A percentile compares a stretch with the other conserved stretches of the same genome.
Conservation (phyloP, 2,113 vertebrate genomes). For the Gymnarchus niloticus region DNA sequence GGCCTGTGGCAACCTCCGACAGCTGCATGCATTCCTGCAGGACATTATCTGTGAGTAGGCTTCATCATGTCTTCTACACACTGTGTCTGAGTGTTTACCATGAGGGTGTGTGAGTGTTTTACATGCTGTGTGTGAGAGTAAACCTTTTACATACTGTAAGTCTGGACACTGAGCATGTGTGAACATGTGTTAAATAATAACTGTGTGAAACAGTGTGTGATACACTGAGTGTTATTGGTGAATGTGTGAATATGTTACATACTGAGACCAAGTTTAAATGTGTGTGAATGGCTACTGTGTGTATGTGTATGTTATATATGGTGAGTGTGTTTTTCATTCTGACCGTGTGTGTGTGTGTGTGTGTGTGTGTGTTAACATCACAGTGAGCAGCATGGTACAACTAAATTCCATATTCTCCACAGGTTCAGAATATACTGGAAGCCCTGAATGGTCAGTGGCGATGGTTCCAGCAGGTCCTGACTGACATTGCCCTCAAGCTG, state of each 20-base stretch:
- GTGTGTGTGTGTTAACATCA: conserved; percentile 7
- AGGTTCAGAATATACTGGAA: conserved; percentile 69
- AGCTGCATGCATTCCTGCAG: conserved; percentile 58
- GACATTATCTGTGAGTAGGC: conserved; percentile 53
- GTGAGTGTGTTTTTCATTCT: background rate
- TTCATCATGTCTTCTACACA: background rate
- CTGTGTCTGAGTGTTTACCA: background rate
- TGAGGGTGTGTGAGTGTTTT: background rate
- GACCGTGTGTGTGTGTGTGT: conserved; percentile 15
- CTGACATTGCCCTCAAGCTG: conserved; percentile 68
- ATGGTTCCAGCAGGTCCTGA: conserved; percentile 69
- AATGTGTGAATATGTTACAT: background rate
- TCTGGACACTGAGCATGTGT: background rate
- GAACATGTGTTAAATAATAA: background rate
- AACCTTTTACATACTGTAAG: background rate
- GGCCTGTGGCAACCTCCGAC: conserved; percentile 56
- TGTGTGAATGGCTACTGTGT: background rate
- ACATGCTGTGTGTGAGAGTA: background rate
- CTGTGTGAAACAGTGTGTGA: background rate
- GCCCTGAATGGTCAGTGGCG: conserved; percentile 66
- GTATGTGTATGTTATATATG: background rate
- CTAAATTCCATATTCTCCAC: background rate
- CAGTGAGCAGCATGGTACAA: conserved; percentile 7
- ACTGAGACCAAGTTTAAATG: background rate
- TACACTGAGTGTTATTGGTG: background rate